These are phyloP conservation scores for Alfaro cultratus DNA, from an alignment of 2,797 vertebrate genomes.

Conservation along the genomic window DNA sequence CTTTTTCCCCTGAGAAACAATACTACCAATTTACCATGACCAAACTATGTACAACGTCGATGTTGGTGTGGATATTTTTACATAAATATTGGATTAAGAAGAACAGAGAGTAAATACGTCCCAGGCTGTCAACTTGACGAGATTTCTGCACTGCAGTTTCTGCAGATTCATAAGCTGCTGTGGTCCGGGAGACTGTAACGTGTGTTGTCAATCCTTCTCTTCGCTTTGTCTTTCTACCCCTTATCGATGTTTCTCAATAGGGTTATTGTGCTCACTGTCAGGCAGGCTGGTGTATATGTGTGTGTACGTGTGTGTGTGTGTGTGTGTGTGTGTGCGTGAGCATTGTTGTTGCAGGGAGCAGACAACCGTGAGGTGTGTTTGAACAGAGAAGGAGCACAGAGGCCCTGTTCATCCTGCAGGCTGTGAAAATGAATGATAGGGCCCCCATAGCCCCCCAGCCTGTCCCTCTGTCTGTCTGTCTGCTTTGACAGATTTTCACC, in stretches of 20 bases:
- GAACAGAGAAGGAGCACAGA: slow-evolving; percentile 78
- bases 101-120: slow-evolving; percentile 41
- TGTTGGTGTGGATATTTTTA: slow-evolving; percentile 9
- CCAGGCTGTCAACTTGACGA: slow-evolving; percentile 50
- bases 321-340: slow-evolving; percentile 28
- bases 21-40: slow-evolving; percentile 51
- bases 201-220: slow-evolving; percentile 44
- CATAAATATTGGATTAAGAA: slow-evolving; percentile 58
- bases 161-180: slow-evolving; percentile 35
- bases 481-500: slow-evolving; percentile 42
- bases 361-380: slow-evolving; percentile 82
- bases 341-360: slow-evolving; percentile 77
- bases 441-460: slow-evolving; percentile 45
- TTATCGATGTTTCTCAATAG: slow-evolving; percentile 70
- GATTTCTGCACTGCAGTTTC: slow-evolving; percentile 45
- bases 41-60: slow-evolving; percentile 29
- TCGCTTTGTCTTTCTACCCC: slow-evolving; percentile 53
- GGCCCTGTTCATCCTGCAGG: slow-evolving; percentile 73
- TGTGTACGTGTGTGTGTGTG: slow-evolving; percentile 15
- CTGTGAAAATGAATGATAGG: slow-evolving; percentile 67
- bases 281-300: slow-evolving; percentile 38
- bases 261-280: slow-evolving; percentile 69
- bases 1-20: slow-evolving; percentile 67
- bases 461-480: slow-evolving; percentile 47
- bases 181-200: slow-evolving; percentile 6